Conservation (phyloP, 2,888 invertebrate species). For the Agapetus fuscipes region DNA sequence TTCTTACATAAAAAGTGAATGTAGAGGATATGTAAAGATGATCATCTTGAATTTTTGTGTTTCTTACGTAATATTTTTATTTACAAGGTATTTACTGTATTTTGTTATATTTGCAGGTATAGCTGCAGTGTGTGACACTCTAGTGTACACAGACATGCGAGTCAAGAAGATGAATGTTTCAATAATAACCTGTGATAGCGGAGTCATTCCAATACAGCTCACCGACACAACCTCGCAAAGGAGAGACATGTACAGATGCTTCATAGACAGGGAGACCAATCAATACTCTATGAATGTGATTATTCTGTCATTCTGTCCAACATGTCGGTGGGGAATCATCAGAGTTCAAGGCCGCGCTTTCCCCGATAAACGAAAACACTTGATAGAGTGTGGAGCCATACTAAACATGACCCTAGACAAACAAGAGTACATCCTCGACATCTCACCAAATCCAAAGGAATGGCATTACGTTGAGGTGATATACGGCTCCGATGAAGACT, state of each 20-base stretch:
- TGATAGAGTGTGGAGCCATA: constrained; percentile 35
- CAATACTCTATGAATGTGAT: constrained; percentile 28
- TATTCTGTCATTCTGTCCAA: constrained; percentile 33
- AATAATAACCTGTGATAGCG: constrained; percentile 33
- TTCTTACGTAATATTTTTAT: no score
- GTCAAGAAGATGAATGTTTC: constrained; percentile 38
- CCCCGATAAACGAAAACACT: constrained; percentile 41
- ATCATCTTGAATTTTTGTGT: no score
- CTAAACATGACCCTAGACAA: constrained; percentile 28
- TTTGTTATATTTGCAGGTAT: constrained; percentile 47
- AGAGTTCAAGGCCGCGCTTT: constrained; percentile 44
- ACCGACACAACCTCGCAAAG: constrained; percentile 26
- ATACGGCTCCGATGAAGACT: constrained; percentile 24
- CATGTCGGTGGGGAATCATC: constrained; percentile 35
- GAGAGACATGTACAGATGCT: constrained; percentile 40
- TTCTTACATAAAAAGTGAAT: no score
- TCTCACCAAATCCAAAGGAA: constrained; percentile 45
- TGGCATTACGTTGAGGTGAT: constrained; percentile 50
- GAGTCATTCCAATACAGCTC: constrained; percentile 28
- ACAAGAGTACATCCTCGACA: constrained; percentile 26
- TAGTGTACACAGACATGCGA: constrained; percentile 54
- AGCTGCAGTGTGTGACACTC: constrained; percentile 53
- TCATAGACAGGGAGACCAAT: constrained; percentile 31
- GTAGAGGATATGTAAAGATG: no score
- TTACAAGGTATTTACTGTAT: background rate